Percentiles rank a stretch among this genome's conserved stretches.
Conservation (phyloP, 2,888 invertebrate species). For the Iphiclides podalirius region DNA sequence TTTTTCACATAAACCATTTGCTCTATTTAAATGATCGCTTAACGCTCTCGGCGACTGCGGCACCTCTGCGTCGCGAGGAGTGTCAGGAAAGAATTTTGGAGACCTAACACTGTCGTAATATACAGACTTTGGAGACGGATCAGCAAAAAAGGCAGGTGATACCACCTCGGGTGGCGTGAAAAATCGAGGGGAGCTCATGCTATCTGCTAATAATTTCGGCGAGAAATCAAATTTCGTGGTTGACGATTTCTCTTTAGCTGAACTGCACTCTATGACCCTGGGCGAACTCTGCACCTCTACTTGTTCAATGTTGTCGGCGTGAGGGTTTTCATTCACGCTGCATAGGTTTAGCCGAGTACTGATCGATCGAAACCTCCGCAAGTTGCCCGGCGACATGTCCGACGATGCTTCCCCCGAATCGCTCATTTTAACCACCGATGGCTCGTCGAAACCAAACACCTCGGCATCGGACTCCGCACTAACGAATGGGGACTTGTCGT, state of each 20-base stretch:
- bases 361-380: slow-evolving; percentile 63
- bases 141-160: slow-evolving; percentile 68
- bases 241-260: slow-evolving; percentile 65
- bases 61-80: slow-evolving; percentile 57
- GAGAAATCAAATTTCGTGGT: slow-evolving; percentile 70
- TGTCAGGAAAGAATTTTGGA: slow-evolving; percentile 70
- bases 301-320: slow-evolving; percentile 53
- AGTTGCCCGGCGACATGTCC: slow-evolving; percentile 56
- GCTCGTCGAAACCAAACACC: slow-evolving; percentile 66
- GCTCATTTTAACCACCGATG: slow-evolving; percentile 47
- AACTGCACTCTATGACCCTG: slow-evolving; percentile 59
- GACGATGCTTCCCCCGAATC: slow-evolving; percentile 40
- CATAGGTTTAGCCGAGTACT: slow-evolving; percentile 68
- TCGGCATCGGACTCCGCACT: slow-evolving; percentile 51
- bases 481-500: slow-evolving; percentile 71
- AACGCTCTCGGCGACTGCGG: slow-evolving; percentile 64
- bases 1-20: slow-evolving; percentile 57
- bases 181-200: slow-evolving; percentile 62
- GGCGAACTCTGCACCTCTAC: slow-evolving; percentile 70
- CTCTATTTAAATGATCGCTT: slow-evolving; percentile 57
- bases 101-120: slow-evolving; percentile 70
- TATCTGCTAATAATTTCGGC: slow-evolving; percentile 61
- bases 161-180: slow-evolving; percentile 70
- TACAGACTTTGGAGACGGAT: slow-evolving; percentile 68
- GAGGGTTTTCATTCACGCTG: slow-evolving; percentile 52